Evolutionary conservation across 2,888 invertebrate species (phyloP), one percentile per base, ranked within the genome.

Genomic region (Athripsodes cinereus): DNA sequence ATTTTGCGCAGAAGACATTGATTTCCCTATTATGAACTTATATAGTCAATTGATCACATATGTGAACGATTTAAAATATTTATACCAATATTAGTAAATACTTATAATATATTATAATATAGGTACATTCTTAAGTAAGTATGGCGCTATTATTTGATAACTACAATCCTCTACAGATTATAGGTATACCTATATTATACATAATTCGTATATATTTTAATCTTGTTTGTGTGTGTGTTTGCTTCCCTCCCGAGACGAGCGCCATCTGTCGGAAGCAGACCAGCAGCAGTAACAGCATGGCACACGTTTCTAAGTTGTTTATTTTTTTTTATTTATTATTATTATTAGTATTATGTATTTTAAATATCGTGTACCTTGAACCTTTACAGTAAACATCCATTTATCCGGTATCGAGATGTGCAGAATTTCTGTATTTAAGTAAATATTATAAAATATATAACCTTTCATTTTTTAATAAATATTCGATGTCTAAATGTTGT

Each of bases 231-330:
- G 16, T 40, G 40, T 55, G 50, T 54, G 54, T 52, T 52, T 57
- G 57, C 35, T 35, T n/a, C 40, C 40, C 40, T 40, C 40, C 13
- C 13, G 40, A 53, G 57, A 52, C 61, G 63, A 51, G 40, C 58
- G 55, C 63, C 63, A 63, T 58, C 61, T 63, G 63, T 63, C 63
- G 61, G 61, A 63, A 59, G 60, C 59, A 50, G 35, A 52, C 59
- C 52, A 31, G 19, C 62, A 55, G 13, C 47, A 34, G n/a, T n/a
- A n/a, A n/a, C n/a, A n/a, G 13, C 50, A 19, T 49, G 61, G 58
- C 61, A 57, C 63, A 58, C 62, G 60, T 57, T 58, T 40, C 62
- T 49, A 55, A 58, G 58, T 60, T 62, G 58, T 62, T 51, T 53
- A 56, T 57, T 61, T 61, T 56, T 60, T 60, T 58, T 54, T 35